phyloP scores from a whole-genome alignment of 2,113 vertebrate genomes.

The Cyprinodon brontotheroides region DNA sequence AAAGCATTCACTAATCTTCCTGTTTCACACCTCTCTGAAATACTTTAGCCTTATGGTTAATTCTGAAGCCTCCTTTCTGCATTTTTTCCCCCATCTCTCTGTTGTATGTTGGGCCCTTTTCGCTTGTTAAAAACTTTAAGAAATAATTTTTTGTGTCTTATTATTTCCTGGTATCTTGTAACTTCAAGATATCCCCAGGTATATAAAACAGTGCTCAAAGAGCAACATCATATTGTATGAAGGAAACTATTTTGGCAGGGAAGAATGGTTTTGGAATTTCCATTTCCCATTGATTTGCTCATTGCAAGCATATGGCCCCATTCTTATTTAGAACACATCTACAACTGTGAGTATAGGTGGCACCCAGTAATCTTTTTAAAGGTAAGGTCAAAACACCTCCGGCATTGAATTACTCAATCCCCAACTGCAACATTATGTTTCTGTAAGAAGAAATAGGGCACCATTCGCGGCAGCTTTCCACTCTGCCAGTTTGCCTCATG shows the following conservation, averaged over 20 bases:
- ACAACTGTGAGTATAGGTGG: background rate
- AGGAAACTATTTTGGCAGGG: background rate
- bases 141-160: background rate
- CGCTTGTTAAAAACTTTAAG: background rate
- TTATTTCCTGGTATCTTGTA: background rate
- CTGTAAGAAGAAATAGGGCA: constrained; percentile 38
- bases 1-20: background rate
- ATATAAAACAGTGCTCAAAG: no score
- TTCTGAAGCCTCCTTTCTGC: no score
- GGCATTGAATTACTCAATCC: constrained; percentile 17
- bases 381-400: background rate
- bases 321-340: background rate
- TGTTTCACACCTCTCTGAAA: background rate
- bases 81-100: background rate
- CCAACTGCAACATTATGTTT: constrained; percentile 31
- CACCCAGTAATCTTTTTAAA: background rate
- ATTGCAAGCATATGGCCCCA: constrained; percentile 4
- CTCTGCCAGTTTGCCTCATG: constrained; percentile 48
- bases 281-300: background rate
- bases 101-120: background rate
- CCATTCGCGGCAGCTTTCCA: constrained; percentile 26
- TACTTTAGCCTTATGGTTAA: background rate
- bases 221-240: background rate
- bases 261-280: background rate
- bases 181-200: no score